Evolutionary conservation across 30 jellyfish, hydroid and myxozoan species (phyloP), one percentile per base, ranked within the genome.

Genomic region (Turritopsis rubra): DNA sequence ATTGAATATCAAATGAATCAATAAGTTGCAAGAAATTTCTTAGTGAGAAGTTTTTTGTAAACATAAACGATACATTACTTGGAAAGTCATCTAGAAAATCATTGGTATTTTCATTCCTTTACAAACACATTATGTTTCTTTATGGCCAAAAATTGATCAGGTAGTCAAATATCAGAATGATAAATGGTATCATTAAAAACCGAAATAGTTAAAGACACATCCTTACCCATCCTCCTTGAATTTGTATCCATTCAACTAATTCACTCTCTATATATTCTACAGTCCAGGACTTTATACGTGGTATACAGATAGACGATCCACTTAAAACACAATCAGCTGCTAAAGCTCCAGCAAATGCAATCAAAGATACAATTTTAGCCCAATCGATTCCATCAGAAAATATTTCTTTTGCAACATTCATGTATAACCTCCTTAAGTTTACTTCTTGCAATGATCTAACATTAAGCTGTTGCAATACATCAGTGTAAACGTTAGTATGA

Each of bases 171-270:
- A n/a, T n/a, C n/a, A n/a, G n/a, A n/a, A n/a, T n/a, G n/a, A n/a
- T n/a, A n/a, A n/a, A n/a, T n/a, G n/a, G n/a, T n/a, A n/a, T n/a
- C n/a, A n/a, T n/a, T n/a, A n/a, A n/a, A n/a, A n/a, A n/a, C n/a
- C 13, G 5, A 5, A 41, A 3, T 41, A 41, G 60, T 41, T 5
- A 41, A 5, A 41, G 60, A 41, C 60, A 23, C 21, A 68, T 7
- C 18, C 95, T 75, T 81, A 92, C 98, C 98, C 98, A 92, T 65
- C 98, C 98, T 25, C 93, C 96, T 19, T 88, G 95, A 28, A 66
- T 75, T 52, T 84, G 23, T 19, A 92, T 92, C 98, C 98, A 92
- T 18, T 88, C 96, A 30, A 83, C 23, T 9, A 92, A 84, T 26
- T 85, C 75, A 1, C 72, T 83, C 7, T 83, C 91, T 1, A 88